Base-by-base conservation (phyloP, 35 echinoderm and acorn worm species). In the Ptychodera flava region DNA sequence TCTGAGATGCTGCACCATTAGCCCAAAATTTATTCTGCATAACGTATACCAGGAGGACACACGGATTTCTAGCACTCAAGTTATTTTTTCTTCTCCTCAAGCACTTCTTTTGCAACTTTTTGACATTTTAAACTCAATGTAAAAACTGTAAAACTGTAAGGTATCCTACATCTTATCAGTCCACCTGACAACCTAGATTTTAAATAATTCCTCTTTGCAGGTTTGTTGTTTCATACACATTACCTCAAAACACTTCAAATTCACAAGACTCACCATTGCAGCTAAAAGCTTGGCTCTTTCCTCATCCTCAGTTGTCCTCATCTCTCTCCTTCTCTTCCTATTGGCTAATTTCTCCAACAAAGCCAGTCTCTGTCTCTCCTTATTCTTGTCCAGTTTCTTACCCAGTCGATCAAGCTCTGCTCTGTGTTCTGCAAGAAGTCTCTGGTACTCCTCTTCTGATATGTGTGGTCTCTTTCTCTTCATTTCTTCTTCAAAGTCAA, bases 381-480 rank as follows among this genome's bases (percentile, higher is more conserved):
- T 77, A 75, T 89, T 82, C 32, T 79, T 76, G 31, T 92, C 87
- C 29, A 93, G 75, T 38, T 82, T 86, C 79, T 75, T 75, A 27
- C 78, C 37, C 37, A 93, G 77, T 34, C 77, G 34, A 16, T 78
- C 86, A 33, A 89, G 85, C 77, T 97, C 95, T n/a, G 78, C 78
- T 36, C 91, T 31, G 29, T 93, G 91, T 38, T 97, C 82, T 33
- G 89, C 36, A 2, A 97, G n/a, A 0, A 97, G 79, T 16, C 87
- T 83, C 34, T 93, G n/a, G 77, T 93, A 93, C 29, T 97, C 95
- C 16, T 90, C 89, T 35, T 90, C 84, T 36, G 91, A 89, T 36
- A 93, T 80, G 6, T 91, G 38, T 30, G 87, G 77, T 36, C 86
- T 93, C 83, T 91, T 93, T 28, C 37, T 64, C 77, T 91, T 89